Base-by-base conservation (phyloP, 2,113 vertebrate genomes). In the Philantomba maxwellii region DNA sequence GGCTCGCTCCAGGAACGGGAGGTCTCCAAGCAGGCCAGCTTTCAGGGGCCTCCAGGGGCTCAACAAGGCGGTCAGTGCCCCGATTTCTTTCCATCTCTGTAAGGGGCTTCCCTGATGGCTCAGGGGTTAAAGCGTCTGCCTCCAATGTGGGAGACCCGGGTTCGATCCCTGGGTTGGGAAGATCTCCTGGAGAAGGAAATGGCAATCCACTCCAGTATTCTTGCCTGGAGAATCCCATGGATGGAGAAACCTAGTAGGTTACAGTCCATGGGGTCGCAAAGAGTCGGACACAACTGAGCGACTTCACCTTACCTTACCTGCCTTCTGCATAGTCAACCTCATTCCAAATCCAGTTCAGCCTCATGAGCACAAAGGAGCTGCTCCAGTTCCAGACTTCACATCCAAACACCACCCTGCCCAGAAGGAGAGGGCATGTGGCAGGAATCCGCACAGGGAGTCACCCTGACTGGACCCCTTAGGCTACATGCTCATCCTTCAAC, bases 1-100 rank as follows among this genome's bases (percentile, higher is more conserved):
- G 9, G 30, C 47, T 9, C 5, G 86, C 11, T 3, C 7, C 2
- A 0, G 3, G 16, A 6, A 5, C 55, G 25, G 36, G n/a, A 11
- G 33, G 45, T 15, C 5, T 45, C 30, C 1, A 13, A 58, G 49
- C 43, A 60, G 55, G 16, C 6, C n/a, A 4, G 23, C 7, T 23
- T 62, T 43, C 43, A 73, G 19, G 19, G 11, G 33, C 9, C 57
- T 9, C 25, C 58, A 80, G 49, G 1, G 17, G 39, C 58, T 73
- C 60, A 33, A 7, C 1, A 19, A 7, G 23, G 39, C 43, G 6
- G 23, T 36, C 16, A 66, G 14, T 39, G 26, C 17, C 55, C 66
- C 28, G 1, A 6, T 25, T 66, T 82, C 85, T 78, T 82, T 87
- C 87, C 7, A 19, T 39, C 55, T 36, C 47, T 60, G n/a, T n/a